These are phyloP conservation scores for Enteromius viviparus DNA, from an alignment of 2,797 vertebrate genomes.

Conservation along the genomic window DNA sequence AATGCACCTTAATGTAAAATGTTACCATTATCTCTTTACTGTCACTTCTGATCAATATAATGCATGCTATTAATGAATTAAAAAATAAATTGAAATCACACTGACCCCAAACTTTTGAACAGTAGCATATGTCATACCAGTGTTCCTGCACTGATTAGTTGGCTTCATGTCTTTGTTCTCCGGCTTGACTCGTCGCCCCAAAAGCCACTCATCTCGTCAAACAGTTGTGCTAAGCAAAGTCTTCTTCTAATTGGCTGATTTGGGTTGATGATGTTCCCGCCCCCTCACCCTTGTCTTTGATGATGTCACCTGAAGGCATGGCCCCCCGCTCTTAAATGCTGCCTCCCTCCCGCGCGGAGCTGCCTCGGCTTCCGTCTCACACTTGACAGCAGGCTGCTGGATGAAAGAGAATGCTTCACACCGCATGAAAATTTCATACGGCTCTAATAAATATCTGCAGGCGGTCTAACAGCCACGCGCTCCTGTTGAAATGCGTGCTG, in stretches of 20 bases:
- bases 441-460: conserved; percentile 64
- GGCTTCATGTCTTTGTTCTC: neutral
- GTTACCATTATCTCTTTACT: neutral
- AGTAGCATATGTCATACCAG: neutral
- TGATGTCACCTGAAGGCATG: conserved; percentile 58
- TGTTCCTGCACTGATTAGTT: neutral
- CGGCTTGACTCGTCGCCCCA: neutral
- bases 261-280: conserved; percentile 32
- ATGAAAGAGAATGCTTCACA: conserved; percentile 67
- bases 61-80: neutral
- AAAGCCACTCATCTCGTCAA: neutral
- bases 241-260: conserved; percentile 37
- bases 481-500: conserved; percentile 40
- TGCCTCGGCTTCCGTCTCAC: conserved; percentile 56
- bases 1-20: too few species aligned
- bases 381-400: conserved; percentile 54
- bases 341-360: conserved; percentile 35
- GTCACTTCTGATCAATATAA: neutral
- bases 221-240: neutral
- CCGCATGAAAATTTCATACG: conserved; percentile 64
- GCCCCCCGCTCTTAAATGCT: conserved; percentile 31
- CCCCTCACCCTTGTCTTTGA: conserved; percentile 25
- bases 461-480: conserved; percentile 50
- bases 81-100: neutral
- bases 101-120: neutral